Evolutionary conservation across 2,888 invertebrate genomes (phyloP).

Genomic region (Euphydryas editha): DNA sequence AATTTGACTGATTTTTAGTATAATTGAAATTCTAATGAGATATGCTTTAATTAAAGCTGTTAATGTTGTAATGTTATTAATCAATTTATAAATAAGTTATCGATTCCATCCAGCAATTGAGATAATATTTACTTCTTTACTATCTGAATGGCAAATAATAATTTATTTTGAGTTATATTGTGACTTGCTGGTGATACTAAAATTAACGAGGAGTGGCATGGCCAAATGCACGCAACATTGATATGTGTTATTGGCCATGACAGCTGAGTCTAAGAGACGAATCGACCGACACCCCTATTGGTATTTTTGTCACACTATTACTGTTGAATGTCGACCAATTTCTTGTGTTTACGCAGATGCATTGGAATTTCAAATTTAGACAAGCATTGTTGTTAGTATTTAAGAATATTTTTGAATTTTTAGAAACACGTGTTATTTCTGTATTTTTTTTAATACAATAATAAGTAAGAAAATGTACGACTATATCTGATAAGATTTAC

Average conservation of each 20-base stretch:
- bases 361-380: constrained; percentile 73
- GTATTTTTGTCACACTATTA: constrained; percentile 68
- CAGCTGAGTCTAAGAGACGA: constrained; percentile 59
- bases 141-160: not conserved
- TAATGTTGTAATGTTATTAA: not conserved
- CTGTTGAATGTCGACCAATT: constrained; percentile 52
- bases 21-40: constrained; percentile 10
- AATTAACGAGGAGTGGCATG: constrained; percentile 63
- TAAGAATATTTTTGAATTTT: constrained; percentile 9
- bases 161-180: constrained; percentile 8
- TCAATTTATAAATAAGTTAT: not conserved
- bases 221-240: constrained; percentile 79
- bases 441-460: no score
- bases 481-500: no score
- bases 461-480: no score
- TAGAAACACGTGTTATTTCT: not conserved
- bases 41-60: not conserved
- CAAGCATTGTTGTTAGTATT: constrained; percentile 24
- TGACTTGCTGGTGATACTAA: constrained; percentile 26
- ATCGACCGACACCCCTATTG: constrained; percentile 48
- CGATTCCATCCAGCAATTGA: not conserved
- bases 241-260: constrained; percentile 77
- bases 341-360: constrained; percentile 77
- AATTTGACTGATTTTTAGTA: constrained; percentile 8
- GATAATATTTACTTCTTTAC: not conserved